These are phyloP conservation scores for Megaustenia siamemsis DNA, from an alignment of 2,888 invertebrate species.

Conservation along the genomic window DNA sequence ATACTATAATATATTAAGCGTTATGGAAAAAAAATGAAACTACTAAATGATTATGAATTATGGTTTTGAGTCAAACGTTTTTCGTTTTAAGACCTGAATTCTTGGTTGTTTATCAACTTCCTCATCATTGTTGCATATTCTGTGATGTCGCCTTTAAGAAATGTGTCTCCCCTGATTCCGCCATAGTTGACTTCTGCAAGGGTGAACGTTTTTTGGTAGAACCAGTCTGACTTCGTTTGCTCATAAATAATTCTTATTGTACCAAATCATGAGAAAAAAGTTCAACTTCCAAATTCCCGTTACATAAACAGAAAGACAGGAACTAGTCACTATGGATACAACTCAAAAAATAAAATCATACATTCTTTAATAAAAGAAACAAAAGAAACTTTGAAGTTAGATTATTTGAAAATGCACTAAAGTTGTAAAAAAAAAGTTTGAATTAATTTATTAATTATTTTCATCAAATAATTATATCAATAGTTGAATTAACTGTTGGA, in stretches of 20 bases:
- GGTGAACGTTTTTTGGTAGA: conserved; percentile 26
- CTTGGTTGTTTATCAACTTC: conserved; percentile 75
- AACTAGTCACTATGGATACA: conserved; percentile 24
- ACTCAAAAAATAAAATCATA: neutral
- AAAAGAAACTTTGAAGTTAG: no score
- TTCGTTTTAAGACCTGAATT: conserved; percentile 70
- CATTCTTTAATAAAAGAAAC: neutral
- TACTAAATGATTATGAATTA: no score
- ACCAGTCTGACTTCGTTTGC: conserved; percentile 20
- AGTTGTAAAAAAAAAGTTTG: no score
- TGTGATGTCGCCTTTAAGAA: conserved; percentile 72
- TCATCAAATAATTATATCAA: no score
- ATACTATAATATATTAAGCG: no score
- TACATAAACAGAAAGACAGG: neutral
- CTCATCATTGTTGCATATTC: conserved; percentile 77
- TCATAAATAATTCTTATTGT: conserved; percentile 30
- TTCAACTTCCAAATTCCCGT: no score
- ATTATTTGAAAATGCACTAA: no score
- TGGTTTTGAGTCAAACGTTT: neutral
- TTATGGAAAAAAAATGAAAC: no score
- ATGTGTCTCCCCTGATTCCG: conserved; percentile 60
- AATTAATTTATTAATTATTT: no score
- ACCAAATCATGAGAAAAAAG: neutral
- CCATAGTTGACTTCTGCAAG: conserved; percentile 40
- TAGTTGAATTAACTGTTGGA: no score